These are phyloP conservation scores for Sinocyclocheilus maitianheensis DNA, from an alignment of 2,113 vertebrate genomes.

Conservation along the genomic window DNA sequence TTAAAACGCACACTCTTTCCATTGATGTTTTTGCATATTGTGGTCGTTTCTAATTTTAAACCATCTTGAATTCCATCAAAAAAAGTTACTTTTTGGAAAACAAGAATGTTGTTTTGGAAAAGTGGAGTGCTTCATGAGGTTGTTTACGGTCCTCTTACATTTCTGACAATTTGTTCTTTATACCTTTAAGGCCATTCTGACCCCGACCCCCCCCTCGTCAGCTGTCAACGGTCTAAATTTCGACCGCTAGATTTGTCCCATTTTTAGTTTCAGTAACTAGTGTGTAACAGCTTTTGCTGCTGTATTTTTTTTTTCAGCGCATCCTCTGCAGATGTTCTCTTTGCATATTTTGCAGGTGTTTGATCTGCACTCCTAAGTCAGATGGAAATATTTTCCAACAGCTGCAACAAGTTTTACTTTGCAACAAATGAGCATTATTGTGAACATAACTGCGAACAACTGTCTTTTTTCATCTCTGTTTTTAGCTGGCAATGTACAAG, in stretches of 20 bases:
- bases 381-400: conserved; percentile 26
- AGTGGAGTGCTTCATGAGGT: background rate
- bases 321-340: conserved; percentile 30
- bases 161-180: background rate
- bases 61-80: background rate
- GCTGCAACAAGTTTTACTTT: conserved; percentile 29
- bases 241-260: background rate
- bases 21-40: conserved; percentile 25
- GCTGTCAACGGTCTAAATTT: conserved; percentile 2
- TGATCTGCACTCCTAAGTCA: conserved; percentile 11
- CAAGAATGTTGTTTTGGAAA: background rate
- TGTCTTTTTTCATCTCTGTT: background rate
- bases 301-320: background rate
- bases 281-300: background rate
- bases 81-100: background rate
- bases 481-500: background rate
- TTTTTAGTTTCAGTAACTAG: conserved; percentile 20
- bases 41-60: conserved; percentile 13
- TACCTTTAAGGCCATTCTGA: background rate
- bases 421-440: background rate
- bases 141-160: background rate
- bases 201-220: background rate
- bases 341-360: conserved; percentile 49
- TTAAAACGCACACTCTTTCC: conserved; percentile 17
- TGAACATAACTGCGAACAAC: background rate